phyloP scores from a whole-genome alignment of 2,797 vertebrate species.

The Champsocephalus esox region DNA sequence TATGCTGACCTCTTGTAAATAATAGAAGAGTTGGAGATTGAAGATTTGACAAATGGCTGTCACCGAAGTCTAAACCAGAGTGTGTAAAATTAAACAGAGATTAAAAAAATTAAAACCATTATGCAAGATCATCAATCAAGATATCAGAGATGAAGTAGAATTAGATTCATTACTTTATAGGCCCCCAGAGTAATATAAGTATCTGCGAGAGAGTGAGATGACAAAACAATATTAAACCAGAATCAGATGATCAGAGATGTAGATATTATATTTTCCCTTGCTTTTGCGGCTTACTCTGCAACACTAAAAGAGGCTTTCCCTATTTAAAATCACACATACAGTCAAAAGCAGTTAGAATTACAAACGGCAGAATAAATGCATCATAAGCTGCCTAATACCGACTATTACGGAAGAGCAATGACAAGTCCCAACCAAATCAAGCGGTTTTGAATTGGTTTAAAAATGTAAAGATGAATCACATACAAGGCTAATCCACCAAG shows the following conservation, averaged over 20 bases:
- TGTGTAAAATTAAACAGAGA: slow-evolving; percentile 63
- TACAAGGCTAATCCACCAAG: slow-evolving; percentile 52
- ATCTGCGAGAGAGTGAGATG: slow-evolving; percentile 50
- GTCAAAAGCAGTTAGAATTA: slow-evolving; percentile 22
- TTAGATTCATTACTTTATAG: slow-evolving; percentile 65
- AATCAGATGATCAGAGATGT: slow-evolving; percentile 54
- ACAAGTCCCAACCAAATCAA: slow-evolving; percentile 51
- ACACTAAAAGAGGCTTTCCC: slow-evolving; percentile 5
- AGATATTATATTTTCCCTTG: slow-evolving; percentile 27
- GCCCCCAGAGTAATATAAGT: slow-evolving; percentile 55
- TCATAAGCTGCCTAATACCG: slow-evolving; percentile 56
- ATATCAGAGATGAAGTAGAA: slow-evolving; percentile 55
- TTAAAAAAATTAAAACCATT: slow-evolving; percentile 50
- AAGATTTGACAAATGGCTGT: slow-evolving; percentile 67
- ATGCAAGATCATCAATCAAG: slow-evolving; percentile 58
- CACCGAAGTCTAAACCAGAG: slow-evolving; percentile 57
- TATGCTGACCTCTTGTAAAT: slow-evolving; percentile 78
- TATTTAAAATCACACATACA: slow-evolving; percentile 30
- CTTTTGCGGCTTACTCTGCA: slow-evolving; percentile 24
- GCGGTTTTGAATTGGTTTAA: slow-evolving; percentile 57
- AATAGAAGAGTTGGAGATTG: slow-evolving; percentile 70
- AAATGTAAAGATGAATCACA: slow-evolving; percentile 50
- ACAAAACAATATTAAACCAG: slow-evolving; percentile 67
- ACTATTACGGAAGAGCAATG: slow-evolving; percentile 52
- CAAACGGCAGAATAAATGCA: slow-evolving; percentile 38